Evolutionary conservation across 2,888 invertebrate genomes (phyloP), one percentile per base, ranked within the genome.

Genomic region (Megaustenia siamemsis): DNA sequence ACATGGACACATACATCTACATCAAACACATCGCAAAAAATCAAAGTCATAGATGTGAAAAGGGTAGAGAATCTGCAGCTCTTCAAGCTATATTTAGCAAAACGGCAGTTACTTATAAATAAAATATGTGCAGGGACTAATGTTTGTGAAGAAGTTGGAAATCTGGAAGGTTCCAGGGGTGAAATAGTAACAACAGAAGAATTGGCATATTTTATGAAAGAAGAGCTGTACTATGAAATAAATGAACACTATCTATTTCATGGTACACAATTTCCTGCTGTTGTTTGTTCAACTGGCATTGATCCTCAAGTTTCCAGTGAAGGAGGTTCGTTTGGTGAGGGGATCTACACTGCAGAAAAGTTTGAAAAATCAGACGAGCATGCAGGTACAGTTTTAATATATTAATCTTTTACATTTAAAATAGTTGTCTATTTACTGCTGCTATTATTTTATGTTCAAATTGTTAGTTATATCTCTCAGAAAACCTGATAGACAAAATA

Each of bases 351-450:
- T 18, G 90, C 90, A 0, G 92, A 92, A 80, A 89, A 88, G 77
- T 87, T 90, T 15, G 90, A 89, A 40, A 92, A 92, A 84, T 90
- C 90, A 24, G 91, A 92, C 77, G 91, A 92, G 73, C 89, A 90
- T 69, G 79, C 89, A 86, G 90, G 90, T 90, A 53, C 15, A 43
- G 63, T 32, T 0, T 63, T 32, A 63, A 32, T 63, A 15, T 32
- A 32, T 32, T 32, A 63, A 32, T 63, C 12, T 18, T 32, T 15
- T 63, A 32, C 6, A 8, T 8, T 63, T 28, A 0, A 32, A 15
- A 21, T 63, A 32, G 28, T 32, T 45, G 45, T 10, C 8, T 45
- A 12, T 45, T 45, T 12, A 45, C 45, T 45, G 45, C 45, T 45
- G 45, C 45, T 45, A 10, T 45, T 45, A 45, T 10, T 45, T 6